Conservation (phyloP, 2,888 invertebrate species). For the Eucera pruinosa region DNA sequence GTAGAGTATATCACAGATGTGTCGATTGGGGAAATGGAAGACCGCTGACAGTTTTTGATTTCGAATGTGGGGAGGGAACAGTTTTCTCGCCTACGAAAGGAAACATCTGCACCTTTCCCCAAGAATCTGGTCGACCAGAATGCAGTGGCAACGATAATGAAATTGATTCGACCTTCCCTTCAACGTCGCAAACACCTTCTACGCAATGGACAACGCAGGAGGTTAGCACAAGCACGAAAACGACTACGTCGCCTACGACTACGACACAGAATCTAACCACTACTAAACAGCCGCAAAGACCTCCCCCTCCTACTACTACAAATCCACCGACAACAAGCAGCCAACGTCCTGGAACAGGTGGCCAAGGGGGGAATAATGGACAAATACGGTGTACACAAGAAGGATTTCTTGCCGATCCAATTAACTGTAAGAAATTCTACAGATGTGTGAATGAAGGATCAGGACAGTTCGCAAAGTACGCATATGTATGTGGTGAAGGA, state of each 20-base stretch:
- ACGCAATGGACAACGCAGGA: constrained; percentile 26
- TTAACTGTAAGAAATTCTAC: constrained; percentile 83
- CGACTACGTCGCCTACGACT: constrained; percentile 27
- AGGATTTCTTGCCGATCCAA: constrained; percentile 84
- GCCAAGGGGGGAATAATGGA: constrained; percentile 14
- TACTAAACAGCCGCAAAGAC: constrained; percentile 8
- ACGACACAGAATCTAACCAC: constrained; percentile 34
- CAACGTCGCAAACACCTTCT: constrained; percentile 17
- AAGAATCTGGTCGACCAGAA: constrained; percentile 88
- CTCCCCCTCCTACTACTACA: constrained; percentile 16
- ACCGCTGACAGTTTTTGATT: constrained; percentile 87
- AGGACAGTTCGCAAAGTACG: constrained; percentile 84
- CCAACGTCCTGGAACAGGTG: constrained; percentile 19
- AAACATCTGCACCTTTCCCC: constrained; percentile 90
- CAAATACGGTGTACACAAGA: constrained; percentile 79
- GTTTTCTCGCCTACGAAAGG: constrained; percentile 86
- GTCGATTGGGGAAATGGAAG: constrained; percentile 87
- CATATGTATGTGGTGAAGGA: constrained; percentile 86
- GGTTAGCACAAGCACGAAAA: background rate
- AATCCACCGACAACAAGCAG: constrained; percentile 10
- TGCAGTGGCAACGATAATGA: constrained; percentile 87
- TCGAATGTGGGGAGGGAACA: constrained; percentile 91
- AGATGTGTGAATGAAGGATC: constrained; percentile 82
- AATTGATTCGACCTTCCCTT: constrained; percentile 79
- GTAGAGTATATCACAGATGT: constrained; percentile 91